phyloP scores from a whole-genome alignment of 2,797 vertebrate species.

The Mustela erminea region DNA sequence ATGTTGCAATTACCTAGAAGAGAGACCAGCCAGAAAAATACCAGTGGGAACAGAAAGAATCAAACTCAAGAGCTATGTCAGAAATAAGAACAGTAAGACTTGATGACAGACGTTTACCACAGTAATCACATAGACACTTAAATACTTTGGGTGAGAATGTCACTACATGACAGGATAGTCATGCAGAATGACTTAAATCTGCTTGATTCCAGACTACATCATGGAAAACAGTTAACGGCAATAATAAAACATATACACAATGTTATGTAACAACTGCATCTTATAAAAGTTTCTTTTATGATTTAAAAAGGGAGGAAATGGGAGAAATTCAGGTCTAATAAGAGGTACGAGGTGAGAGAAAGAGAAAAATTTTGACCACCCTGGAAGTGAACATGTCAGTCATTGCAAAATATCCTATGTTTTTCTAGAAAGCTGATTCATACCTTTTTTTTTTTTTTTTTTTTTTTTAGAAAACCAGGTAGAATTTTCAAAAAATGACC shows the following conservation, averaged over 20 bases:
- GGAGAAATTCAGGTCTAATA: not conserved
- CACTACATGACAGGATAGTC: not conserved
- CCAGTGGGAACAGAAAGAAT: not conserved
- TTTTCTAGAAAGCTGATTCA: not conserved
- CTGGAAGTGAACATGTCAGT: not conserved
- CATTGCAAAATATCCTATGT: not conserved
- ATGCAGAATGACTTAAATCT: not conserved
- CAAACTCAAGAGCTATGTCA: not conserved
- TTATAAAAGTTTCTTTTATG: not conserved
- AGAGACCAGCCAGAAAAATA: not conserved
- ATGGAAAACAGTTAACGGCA: not conserved
- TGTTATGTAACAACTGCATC: not conserved
- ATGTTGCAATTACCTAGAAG: not conserved
- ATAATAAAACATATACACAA: not conserved
- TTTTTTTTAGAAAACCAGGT: conserved; percentile 4
- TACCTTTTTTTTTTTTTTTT: not conserved
- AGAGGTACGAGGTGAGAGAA: not conserved
- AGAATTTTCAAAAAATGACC: conserved; percentile 29
- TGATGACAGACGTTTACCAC: not conserved
- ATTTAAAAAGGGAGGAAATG: not conserved
- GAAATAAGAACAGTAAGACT: not conserved
- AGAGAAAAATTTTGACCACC: not conserved
- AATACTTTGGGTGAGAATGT: not conserved
- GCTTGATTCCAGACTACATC: not conserved
- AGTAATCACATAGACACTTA: too few relatives aligned